Percentiles rank a stretch among this genome's conserved stretches.
phyloP scores from a whole-genome alignment of 92 coral and sea anemone species.

The Muricea muricata region DNA sequence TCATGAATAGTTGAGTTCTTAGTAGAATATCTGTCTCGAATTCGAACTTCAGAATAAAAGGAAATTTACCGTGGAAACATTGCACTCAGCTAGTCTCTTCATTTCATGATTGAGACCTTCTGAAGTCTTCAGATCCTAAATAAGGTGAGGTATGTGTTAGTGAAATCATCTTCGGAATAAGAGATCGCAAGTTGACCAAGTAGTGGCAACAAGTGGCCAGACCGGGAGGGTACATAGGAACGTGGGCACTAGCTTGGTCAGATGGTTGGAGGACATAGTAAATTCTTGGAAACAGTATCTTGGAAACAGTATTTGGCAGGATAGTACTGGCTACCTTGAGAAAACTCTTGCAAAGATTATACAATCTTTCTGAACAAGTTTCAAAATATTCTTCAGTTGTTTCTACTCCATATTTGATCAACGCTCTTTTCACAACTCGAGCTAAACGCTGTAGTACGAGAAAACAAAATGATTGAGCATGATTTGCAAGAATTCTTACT shows the following conservation, averaged over 20 bases:
- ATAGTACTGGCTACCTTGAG: conserved; percentile 69
- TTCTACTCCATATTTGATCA: conserved; percentile 75
- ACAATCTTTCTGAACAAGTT: conserved; percentile 80
- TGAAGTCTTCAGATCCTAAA: conserved; percentile 88
- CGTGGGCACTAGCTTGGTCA: no score
- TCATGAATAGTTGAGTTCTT: no score
- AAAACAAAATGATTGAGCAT: not conserved
- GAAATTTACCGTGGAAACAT: conserved; percentile 78
- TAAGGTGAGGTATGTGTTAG: not conserved
- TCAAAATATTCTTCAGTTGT: conserved; percentile 50
- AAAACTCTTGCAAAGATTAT: conserved; percentile 86
- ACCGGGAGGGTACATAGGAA: no score
- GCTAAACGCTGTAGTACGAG: conserved; percentile 73
- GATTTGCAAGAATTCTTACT: not conserved
- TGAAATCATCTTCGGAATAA: no score
- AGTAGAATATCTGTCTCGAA: no score
- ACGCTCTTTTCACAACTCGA: conserved; percentile 77
- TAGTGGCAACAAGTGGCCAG: no score
- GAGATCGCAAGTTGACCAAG: no score
- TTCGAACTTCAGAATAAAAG: not conserved
- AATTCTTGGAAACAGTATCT: no score
- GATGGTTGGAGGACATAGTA: no score
- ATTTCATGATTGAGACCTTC: conserved; percentile 91
- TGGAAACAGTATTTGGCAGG: no score
- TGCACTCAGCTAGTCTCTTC: conserved; percentile 90